phyloP scores from a whole-genome alignment of 2,888 invertebrate genomes.

The Cenopis cana region DNA sequence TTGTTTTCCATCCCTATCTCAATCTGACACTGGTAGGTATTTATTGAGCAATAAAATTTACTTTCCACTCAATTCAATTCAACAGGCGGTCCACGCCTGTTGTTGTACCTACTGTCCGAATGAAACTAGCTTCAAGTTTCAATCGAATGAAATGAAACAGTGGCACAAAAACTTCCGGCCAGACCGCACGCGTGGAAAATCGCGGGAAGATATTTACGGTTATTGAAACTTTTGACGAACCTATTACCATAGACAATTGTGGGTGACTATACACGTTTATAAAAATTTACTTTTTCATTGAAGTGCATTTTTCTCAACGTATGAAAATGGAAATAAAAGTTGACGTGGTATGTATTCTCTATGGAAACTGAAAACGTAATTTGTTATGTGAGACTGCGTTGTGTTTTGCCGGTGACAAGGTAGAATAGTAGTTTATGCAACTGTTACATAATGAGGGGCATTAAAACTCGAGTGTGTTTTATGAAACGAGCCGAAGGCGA shows the following conservation, averaged over 20 bases:
- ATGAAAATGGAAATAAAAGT: constrained; percentile 74
- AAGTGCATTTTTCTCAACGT: constrained; percentile 31
- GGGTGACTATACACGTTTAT: not conserved
- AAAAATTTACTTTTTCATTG: not conserved
- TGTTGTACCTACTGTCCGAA: constrained; percentile 25
- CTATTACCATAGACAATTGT: not conserved
- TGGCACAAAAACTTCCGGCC: constrained; percentile 57
- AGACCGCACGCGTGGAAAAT: constrained; percentile 55
- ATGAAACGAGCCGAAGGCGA: too few species aligned
- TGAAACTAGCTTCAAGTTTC: constrained; percentile 37
- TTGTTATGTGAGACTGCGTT: not conserved
- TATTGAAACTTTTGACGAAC: constrained; percentile 2
- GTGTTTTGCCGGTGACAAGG: not conserved
- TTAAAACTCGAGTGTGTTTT: too few species aligned
- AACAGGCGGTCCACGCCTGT: constrained; percentile 32
- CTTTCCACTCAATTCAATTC: constrained; percentile 34
- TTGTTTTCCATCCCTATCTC: constrained; percentile 27
- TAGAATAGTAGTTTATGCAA: too few species aligned
- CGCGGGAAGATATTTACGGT: constrained; percentile 52
- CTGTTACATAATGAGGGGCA: too few species aligned
- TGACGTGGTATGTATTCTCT: constrained; percentile 70
- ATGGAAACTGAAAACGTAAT: not conserved
- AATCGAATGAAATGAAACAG: constrained; percentile 51
- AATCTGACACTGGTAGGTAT: constrained; percentile 24
- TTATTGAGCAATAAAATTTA: constrained; percentile 40